Evolutionary conservation across 2,888 invertebrate species (phyloP).

Genomic region (Xestobium rufovillosum): DNA sequence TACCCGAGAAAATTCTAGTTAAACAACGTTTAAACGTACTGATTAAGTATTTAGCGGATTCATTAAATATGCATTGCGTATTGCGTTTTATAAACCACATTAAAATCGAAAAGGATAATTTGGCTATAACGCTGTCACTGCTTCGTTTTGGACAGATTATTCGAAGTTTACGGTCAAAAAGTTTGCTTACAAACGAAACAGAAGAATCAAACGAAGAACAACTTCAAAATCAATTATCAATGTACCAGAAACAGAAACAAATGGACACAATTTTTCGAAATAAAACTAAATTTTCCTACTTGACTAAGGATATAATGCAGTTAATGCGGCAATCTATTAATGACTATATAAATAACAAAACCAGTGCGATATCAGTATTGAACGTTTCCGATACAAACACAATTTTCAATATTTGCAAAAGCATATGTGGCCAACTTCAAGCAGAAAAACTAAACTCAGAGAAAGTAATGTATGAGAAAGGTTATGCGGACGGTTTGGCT

Average conservation of each 20-base stretch:
- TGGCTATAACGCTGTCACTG: background rate
- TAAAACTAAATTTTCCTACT: no score
- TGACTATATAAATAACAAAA: background rate
- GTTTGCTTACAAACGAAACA: background rate
- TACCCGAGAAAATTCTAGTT: background rate
- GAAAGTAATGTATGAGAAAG: background rate
- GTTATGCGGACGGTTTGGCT: conserved; percentile 1
- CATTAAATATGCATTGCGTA: background rate
- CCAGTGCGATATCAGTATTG: background rate
- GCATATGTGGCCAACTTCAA: background rate
- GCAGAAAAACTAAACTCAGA: background rate
- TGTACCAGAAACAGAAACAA: no score
- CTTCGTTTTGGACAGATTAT: background rate
- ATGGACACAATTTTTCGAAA: no score
- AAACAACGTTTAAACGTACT: background rate
- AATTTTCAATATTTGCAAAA: background rate
- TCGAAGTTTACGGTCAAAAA: background rate
- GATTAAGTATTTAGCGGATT: background rate
- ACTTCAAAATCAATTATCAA: no score
- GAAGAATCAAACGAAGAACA: no score
- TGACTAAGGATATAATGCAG: no score
- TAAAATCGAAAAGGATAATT: background rate
- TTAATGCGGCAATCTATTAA: no score
- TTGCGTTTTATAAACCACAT: background rate
- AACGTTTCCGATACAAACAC: background rate